phyloP scores from a whole-genome alignment of 2,888 invertebrate genomes.

The Drosophila austrosaltans region DNA sequence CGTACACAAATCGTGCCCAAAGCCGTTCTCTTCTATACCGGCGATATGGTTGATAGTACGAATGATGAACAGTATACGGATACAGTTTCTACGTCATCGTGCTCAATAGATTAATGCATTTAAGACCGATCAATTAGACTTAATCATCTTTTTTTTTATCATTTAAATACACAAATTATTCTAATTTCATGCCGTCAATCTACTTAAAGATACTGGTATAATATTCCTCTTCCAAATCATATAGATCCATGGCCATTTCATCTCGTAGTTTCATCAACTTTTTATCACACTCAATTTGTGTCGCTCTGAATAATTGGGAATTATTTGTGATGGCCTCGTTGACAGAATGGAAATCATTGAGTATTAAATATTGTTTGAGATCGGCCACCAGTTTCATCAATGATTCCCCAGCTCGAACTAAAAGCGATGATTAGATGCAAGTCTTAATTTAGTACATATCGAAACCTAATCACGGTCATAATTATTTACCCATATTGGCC shows the following conservation, averaged over 20 bases:
- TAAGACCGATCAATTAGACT: background rate
- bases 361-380: conserved; percentile 98
- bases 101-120: conserved; percentile 37
- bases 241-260: conserved; percentile 95
- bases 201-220: conserved; percentile 84
- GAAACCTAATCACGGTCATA: background rate
- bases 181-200: conserved; percentile 1
- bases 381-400: conserved; percentile 98
- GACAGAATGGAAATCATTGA: conserved; percentile 99
- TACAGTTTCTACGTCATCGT: conserved; percentile 54
- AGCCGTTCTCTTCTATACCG: conserved; percentile 66
- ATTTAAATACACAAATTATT: background rate
- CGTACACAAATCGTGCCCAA: conserved; percentile 69
- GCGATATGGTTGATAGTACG: conserved; percentile 61
- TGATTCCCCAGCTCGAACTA: conserved; percentile 97
- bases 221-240: conserved; percentile 84
- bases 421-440: conserved; percentile 40
- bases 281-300: conserved; percentile 96
- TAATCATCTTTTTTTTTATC: background rate
- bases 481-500: conserved; percentile 90
- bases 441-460: too few species aligned
- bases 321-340: conserved; percentile 98
- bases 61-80: conserved; percentile 46
- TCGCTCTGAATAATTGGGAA: conserved; percentile 93
- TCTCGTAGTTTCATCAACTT: conserved; percentile 95